Percentiles rank a stretch among this genome's conserved stretches.
These are phyloP conservation scores for Xylocopa sonorina DNA, from an alignment of 1,140 invertebrate species.

Conservation along the genomic window DNA sequence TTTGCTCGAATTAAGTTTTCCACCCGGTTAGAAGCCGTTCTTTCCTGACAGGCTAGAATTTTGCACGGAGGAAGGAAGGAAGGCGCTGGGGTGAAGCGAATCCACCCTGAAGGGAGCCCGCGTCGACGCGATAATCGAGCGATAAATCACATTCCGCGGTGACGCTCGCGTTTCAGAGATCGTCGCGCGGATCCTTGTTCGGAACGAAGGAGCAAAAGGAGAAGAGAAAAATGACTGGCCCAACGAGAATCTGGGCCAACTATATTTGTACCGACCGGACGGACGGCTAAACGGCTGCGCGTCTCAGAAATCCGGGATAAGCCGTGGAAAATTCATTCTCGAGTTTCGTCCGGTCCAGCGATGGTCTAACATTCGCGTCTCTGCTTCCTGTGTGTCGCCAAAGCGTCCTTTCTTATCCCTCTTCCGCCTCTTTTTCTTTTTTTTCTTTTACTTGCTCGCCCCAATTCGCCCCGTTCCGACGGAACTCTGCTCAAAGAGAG, in stretches of 20 bases:
- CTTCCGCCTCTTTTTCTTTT: background rate
- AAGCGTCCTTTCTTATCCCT: background rate
- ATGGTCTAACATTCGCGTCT: background rate
- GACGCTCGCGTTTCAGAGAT: background rate
- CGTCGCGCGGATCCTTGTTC: background rate
- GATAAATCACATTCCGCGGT: slow-evolving; percentile 9
- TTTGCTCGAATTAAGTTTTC: background rate
- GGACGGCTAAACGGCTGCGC: slow-evolving; percentile 20
- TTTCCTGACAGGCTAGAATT: background rate
- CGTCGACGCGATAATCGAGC: background rate
- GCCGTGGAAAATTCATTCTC: slow-evolving; percentile 26
- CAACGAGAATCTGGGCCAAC: slow-evolving; percentile 63
- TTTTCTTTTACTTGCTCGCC: background rate
- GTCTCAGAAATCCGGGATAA: slow-evolving; percentile 46
- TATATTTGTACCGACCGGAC: slow-evolving; percentile 59
- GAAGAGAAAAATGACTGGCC: slow-evolving; percentile 30
- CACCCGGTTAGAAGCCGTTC: background rate
- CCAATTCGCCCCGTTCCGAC: background rate
- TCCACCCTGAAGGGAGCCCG: too few species aligned
- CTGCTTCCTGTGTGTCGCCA: background rate
- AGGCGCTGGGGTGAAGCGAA: too few species aligned
- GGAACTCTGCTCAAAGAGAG: too few species aligned
- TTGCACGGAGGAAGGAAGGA: too few species aligned
- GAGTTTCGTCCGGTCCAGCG: background rate
- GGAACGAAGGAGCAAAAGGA: slow-evolving; percentile 5